Conservation (phyloP, 2,113 vertebrate species). For the Phrynocephalus versicolor region DNA sequence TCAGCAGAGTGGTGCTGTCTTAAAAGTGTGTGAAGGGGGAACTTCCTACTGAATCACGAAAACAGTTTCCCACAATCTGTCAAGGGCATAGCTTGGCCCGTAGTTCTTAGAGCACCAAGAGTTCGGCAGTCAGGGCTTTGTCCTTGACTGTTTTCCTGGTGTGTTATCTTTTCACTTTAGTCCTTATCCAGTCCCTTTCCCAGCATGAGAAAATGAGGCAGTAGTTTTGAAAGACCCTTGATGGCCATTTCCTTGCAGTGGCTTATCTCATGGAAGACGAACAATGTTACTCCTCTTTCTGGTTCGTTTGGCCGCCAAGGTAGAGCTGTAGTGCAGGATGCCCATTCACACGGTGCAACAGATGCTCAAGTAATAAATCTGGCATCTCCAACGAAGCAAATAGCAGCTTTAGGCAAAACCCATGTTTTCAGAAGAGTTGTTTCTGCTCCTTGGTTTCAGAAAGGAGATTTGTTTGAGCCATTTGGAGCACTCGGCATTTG, state of each 20-base stretch:
- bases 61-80: neutral
- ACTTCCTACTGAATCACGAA: neutral
- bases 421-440: neutral
- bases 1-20: neutral
- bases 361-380: neutral
- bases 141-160: neutral
- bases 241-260: neutral
- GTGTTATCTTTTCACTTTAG: too few relatives aligned
- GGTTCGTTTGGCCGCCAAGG: neutral
- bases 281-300: too few relatives aligned
- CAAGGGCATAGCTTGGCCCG: too few relatives aligned
- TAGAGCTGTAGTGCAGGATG: neutral
- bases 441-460: neutral
- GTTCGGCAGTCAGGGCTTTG: neutral
- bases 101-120: neutral
- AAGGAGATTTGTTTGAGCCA: too few relatives aligned
- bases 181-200: neutral
- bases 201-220: neutral
- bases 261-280: neutral
- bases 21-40: neutral
- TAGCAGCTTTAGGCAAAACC: neutral
- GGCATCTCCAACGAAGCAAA: neutral
- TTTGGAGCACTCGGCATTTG: neutral
- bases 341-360: neutral
- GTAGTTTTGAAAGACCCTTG: neutral